A percentile compares a stretch with the other conserved stretches of the same genome.
Conservation (phyloP, 2,888 invertebrate species). For the Epinotia bilunana region DNA sequence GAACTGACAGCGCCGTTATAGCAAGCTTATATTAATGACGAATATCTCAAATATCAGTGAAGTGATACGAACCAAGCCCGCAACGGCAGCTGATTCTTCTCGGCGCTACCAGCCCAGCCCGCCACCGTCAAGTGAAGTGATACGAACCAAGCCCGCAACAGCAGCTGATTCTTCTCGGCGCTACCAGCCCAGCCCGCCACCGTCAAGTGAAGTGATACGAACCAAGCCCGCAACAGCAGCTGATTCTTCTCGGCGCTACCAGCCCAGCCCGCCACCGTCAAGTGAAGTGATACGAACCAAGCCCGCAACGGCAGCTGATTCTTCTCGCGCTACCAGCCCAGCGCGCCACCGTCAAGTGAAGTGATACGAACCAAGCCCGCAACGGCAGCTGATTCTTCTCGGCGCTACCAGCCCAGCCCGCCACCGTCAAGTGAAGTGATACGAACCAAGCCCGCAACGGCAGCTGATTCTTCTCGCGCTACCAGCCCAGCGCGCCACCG, state of each 20-base stretch:
- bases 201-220: conserved; percentile 61
- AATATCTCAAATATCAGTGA: too few relatives aligned
- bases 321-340: conserved; percentile 74
- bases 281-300: conserved; percentile 66
- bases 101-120: conserved; percentile 74
- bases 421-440: conserved; percentile 60
- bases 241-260: conserved; percentile 68
- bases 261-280: conserved; percentile 71
- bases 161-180: conserved; percentile 68
- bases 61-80: conserved; percentile 66
- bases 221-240: conserved; percentile 76
- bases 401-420: conserved; percentile 73
- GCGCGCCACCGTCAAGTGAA: conserved; percentile 67
- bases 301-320: conserved; percentile 70
- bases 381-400: conserved; percentile 69
- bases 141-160: conserved; percentile 71
- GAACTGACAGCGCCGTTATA: too few relatives aligned
- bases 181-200: conserved; percentile 70
- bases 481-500: conserved; percentile 68
- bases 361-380: conserved; percentile 68
- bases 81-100: conserved; percentile 67
- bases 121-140: conserved; percentile 61
- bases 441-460: conserved; percentile 73
- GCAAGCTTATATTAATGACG: too few relatives aligned
- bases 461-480: conserved; percentile 71